phyloP scores from a whole-genome alignment of 2,888 invertebrate genomes.

The Dolomedes plantarius region DNA sequence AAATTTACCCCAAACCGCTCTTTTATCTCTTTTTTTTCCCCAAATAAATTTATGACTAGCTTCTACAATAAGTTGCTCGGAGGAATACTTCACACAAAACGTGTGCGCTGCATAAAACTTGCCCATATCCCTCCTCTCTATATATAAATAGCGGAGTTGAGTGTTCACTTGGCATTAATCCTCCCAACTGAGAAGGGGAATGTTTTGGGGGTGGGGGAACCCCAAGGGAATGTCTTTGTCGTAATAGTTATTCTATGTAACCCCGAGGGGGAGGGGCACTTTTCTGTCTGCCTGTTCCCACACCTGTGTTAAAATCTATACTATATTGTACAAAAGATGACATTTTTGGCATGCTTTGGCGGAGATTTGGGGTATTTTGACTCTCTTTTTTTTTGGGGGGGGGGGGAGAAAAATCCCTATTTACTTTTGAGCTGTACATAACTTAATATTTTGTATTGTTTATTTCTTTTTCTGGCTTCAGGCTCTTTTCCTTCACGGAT shows the following conservation, averaged over 20 bases:
- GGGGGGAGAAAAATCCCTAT: too few species aligned
- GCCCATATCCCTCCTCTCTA: neutral
- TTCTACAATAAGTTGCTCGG: too few species aligned
- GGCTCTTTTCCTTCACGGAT: too few species aligned
- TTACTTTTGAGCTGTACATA: too few species aligned
- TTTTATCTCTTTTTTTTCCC: too few species aligned
- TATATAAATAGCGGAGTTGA: neutral
- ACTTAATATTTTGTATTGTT: too few species aligned
- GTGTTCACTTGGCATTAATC: conserved; percentile 53
- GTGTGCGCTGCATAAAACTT: neutral
- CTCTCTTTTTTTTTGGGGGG: too few species aligned
- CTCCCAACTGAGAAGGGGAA: conserved; percentile 40
- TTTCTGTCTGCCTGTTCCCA: conserved; percentile 19
- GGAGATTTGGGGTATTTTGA: too few species aligned
- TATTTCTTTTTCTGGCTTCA: too few species aligned
- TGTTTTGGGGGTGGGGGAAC: conserved; percentile 30
- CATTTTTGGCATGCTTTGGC: conserved; percentile 7
- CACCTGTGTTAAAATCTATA: conserved; percentile 40
- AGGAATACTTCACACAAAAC: too few species aligned
- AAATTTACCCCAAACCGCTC: too few species aligned
- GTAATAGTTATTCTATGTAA: conserved; percentile 54
- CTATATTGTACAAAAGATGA: neutral
- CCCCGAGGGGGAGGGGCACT: conserved; percentile 1
- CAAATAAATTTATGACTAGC: too few species aligned
- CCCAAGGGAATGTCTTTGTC: conserved; percentile 53